Conservation (phyloP, 2,797 vertebrate species). For the Enteromius afrohamiltoni region DNA sequence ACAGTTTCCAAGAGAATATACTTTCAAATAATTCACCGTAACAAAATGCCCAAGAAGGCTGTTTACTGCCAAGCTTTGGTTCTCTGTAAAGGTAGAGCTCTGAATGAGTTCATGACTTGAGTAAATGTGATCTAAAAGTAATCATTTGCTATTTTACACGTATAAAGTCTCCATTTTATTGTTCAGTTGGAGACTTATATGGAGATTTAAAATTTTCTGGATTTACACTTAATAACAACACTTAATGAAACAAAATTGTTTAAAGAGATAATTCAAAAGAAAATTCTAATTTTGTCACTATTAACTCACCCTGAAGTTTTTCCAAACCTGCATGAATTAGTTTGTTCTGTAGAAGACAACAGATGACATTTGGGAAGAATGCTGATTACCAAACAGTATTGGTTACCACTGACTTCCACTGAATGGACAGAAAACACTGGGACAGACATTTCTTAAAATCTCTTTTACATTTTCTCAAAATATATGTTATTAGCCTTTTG, state of each 20-base stretch:
- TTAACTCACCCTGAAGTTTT: no score
- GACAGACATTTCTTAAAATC: no score
- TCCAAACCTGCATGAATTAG: not conserved
- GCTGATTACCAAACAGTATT: not conserved
- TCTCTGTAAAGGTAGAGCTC: not conserved
- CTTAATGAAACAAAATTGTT: not conserved
- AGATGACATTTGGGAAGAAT: not conserved
- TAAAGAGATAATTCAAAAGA: not conserved
- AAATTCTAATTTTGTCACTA: not conserved
- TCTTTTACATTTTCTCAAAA: no score
- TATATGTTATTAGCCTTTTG: no score
- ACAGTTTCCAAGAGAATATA: constrained; percentile 21
- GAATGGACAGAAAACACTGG: no score
- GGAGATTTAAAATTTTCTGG: not conserved
- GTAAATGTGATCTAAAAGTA: not conserved
- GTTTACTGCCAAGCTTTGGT: constrained; percentile 16
- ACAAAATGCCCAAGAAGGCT: constrained; percentile 1
- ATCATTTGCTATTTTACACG: not conserved
- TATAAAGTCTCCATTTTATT: not conserved
- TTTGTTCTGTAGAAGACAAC: not conserved
- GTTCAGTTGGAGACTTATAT: not conserved
- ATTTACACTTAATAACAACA: not conserved
- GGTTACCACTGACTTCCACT: not conserved
- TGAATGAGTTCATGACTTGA: constrained; percentile 25
- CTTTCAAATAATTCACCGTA: constrained; percentile 14